phyloP scores from a whole-genome alignment of 2,113 vertebrate species.

The Pomatostomus ruficeps region DNA sequence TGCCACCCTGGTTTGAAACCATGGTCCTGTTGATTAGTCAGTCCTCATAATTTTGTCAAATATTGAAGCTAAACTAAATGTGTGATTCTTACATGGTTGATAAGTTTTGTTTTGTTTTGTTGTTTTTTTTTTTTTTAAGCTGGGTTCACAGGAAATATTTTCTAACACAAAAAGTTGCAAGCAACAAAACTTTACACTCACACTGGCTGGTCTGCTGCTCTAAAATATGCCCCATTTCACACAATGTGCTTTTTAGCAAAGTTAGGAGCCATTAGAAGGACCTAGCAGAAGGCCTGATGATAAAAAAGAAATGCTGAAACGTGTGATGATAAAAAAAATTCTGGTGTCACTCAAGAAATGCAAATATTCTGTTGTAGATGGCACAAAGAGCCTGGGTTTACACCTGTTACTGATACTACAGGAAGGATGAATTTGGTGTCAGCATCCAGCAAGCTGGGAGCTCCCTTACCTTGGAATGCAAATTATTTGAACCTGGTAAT shows the following conservation, averaged over 20 bases:
- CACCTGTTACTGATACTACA: not conserved
- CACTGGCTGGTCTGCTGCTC: not conserved
- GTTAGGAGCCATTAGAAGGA: constrained; percentile 3
- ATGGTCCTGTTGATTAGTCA: not conserved
- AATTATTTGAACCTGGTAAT: constrained; percentile 22
- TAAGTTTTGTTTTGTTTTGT: not conserved
- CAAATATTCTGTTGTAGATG: not conserved
- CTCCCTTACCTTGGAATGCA: not conserved
- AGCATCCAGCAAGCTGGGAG: not conserved
- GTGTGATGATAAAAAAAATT: not conserved
- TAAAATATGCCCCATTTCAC: constrained; percentile 11
- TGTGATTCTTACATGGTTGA: not conserved
- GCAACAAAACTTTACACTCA: not conserved
- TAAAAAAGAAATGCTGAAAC: no score
- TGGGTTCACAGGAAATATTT: not conserved
- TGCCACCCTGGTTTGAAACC: not conserved
- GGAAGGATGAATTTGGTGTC: not conserved
- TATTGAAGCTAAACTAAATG: not conserved
- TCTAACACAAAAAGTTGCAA: not conserved
- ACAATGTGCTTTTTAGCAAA: constrained; percentile 17
- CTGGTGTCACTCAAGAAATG: not conserved
- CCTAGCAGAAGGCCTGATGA: not conserved
- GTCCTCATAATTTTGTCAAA: not conserved
- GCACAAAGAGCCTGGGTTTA: not conserved
- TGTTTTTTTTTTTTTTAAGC: not conserved